phyloP scores from a whole-genome alignment of 2,113 vertebrate genomes.

The Gasterosteus aculeatus region DNA sequence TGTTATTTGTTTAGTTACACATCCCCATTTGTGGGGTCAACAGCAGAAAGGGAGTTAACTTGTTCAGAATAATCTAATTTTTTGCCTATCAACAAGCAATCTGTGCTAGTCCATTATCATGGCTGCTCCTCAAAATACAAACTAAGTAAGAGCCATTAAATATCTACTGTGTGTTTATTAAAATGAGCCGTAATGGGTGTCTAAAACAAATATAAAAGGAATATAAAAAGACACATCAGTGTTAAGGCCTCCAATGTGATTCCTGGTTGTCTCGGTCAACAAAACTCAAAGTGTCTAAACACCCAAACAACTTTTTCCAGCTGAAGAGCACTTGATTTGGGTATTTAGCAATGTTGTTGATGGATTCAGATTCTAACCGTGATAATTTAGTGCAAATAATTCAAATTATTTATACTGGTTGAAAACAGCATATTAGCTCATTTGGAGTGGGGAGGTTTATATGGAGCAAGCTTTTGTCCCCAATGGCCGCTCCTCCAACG shows the following conservation, averaged over 20 bases:
- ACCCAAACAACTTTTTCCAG: neutral
- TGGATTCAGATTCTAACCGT: neutral
- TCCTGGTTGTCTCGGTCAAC: neutral
- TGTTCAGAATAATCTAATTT: neutral
- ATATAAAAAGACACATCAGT: neutral
- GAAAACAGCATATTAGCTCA: neutral
- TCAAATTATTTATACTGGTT: neutral
- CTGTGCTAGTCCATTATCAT: neutral
- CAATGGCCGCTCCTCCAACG: neutral
- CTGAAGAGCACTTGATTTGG: neutral
- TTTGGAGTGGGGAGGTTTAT: neutral
- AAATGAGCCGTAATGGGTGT: neutral
- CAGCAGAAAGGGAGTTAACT: neutral
- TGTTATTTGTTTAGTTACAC: neutral
- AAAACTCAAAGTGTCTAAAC: neutral
- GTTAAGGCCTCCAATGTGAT: neutral
- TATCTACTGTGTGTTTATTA: neutral
- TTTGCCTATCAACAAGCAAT: neutral
- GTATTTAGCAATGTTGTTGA: neutral
- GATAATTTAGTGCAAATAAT: neutral
- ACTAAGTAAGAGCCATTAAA: neutral
- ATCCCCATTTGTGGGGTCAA: too few relatives aligned
- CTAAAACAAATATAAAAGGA: neutral
- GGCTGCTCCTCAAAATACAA: neutral
- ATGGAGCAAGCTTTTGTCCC: neutral